phyloP scores from a whole-genome alignment of 1,140 invertebrate species.

The Coenobita brevimanus region DNA sequence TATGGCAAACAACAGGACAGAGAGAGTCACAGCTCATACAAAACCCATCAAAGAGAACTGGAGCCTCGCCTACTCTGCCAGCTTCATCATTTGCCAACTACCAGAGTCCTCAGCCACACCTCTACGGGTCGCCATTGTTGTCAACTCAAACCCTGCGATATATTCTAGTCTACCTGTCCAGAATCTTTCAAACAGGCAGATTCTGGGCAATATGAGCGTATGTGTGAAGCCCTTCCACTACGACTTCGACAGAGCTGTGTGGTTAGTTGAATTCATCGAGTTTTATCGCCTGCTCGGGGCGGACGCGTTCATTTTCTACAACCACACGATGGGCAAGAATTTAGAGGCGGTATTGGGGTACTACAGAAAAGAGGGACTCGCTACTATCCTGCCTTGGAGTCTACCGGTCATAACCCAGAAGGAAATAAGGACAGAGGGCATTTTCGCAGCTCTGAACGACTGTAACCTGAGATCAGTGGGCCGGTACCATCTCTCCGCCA shows the following conservation, averaged over 20 bases:
- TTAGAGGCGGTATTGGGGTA: constrained; percentile 81
- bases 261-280: constrained; percentile 94
- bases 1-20: neutral
- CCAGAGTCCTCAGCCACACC: neutral
- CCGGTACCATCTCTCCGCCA: constrained; percentile 83
- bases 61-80: constrained; percentile 93
- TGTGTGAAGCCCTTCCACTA: constrained; percentile 96
- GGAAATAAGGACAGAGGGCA: constrained; percentile 92
- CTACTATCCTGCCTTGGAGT: constrained; percentile 90
- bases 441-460: constrained; percentile 94
- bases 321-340: constrained; percentile 87
- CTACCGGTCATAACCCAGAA: constrained; percentile 90
- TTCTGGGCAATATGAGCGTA: constrained; percentile 81
- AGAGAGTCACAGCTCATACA: neutral
- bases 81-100: constrained; percentile 76
- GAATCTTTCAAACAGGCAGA: constrained; percentile 3
- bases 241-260: constrained; percentile 84
- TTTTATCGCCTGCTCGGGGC: constrained; percentile 90
- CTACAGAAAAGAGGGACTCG: constrained; percentile 81
- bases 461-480: constrained; percentile 93
- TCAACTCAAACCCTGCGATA: neutral
- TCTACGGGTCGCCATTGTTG: neutral
- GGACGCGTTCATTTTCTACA: constrained; percentile 93
- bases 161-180: constrained; percentile 4
- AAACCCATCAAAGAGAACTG: constrained; percentile 92